Percentiles rank a stretch among this genome's conserved stretches.
Conservation (phyloP, 53 echinoderm and acorn worm species). For the Apostichopus leukothele region DNA sequence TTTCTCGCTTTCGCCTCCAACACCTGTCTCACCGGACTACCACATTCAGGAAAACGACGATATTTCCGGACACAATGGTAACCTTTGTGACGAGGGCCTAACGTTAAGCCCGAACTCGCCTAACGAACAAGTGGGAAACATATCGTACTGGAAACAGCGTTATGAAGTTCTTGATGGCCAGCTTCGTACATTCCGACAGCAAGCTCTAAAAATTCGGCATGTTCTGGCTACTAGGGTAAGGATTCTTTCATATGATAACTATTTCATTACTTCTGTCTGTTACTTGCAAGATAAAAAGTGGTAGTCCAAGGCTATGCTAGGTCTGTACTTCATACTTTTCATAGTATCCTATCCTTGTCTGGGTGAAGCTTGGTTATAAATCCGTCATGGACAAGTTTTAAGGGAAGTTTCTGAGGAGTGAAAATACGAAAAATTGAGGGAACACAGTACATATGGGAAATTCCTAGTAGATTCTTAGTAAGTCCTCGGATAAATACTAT, state of each 20-base stretch:
- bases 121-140: slow-evolving; percentile 28
- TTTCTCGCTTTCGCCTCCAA: slow-evolving; percentile 37
- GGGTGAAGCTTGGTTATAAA: no score
- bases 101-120: slow-evolving; percentile 13
- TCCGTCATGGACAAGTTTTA: no score
- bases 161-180: slow-evolving; percentile 43
- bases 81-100: background rate
- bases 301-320: no score
- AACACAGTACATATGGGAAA: no score
- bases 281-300: no score
- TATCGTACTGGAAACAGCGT: slow-evolving; percentile 41
- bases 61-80: slow-evolving; percentile 39
- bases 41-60: slow-evolving; percentile 22
- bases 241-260: background rate
- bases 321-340: no score
- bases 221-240: slow-evolving; percentile 32
- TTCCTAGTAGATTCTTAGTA: no score
- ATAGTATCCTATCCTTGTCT: no score
- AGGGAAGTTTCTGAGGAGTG: no score
- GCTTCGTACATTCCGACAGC: slow-evolving; percentile 42
- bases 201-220: slow-evolving; percentile 35
- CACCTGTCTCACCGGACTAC: slow-evolving; percentile 44
- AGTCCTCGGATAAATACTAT: no score
- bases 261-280: no score
- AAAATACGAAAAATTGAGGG: no score